Conservation (phyloP, 2,888 invertebrate species). For the Aporophyla nigra region DNA sequence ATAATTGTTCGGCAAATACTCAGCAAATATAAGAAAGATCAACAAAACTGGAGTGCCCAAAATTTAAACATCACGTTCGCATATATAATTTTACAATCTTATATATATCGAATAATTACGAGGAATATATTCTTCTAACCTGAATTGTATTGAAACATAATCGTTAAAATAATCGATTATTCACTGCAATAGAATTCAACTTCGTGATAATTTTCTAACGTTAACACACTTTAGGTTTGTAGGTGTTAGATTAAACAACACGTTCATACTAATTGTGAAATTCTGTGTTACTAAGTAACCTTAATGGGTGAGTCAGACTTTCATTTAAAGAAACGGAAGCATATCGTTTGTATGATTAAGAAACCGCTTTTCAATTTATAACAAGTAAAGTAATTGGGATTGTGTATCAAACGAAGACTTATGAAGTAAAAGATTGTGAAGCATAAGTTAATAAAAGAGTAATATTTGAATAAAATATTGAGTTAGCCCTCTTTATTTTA, state of each 20-base stretch:
- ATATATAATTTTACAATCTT: slow-evolving; percentile 63
- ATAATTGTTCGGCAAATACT: slow-evolving; percentile 50
- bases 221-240: slow-evolving; percentile 49
- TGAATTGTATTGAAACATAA: slow-evolving; percentile 27
- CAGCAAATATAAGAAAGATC: slow-evolving; percentile 57
- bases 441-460: background rate
- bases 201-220: slow-evolving; percentile 44
- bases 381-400: slow-evolving; percentile 28
- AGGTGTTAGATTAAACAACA: slow-evolving; percentile 50
- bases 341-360: slow-evolving; percentile 24
- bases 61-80: slow-evolving; percentile 67
- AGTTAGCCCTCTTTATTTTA: slow-evolving; percentile 3
- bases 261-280: slow-evolving; percentile 58
- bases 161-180: slow-evolving; percentile 48
- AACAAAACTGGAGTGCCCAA: slow-evolving; percentile 63
- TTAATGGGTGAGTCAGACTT: slow-evolving; percentile 50
- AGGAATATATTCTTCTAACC: slow-evolving; percentile 21
- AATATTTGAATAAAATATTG: background rate
- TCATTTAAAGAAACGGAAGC: slow-evolving; percentile 32
- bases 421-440: slow-evolving; percentile 3
- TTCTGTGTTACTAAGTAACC: slow-evolving; percentile 53
- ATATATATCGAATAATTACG: slow-evolving; percentile 47
- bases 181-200: slow-evolving; percentile 41
- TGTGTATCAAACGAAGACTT: slow-evolving; percentile 8
- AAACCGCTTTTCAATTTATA: slow-evolving; percentile 31